Evolutionary conservation across 2,797 vertebrate genomes (phyloP).

Genomic region (Mionectes olivaceus): DNA sequence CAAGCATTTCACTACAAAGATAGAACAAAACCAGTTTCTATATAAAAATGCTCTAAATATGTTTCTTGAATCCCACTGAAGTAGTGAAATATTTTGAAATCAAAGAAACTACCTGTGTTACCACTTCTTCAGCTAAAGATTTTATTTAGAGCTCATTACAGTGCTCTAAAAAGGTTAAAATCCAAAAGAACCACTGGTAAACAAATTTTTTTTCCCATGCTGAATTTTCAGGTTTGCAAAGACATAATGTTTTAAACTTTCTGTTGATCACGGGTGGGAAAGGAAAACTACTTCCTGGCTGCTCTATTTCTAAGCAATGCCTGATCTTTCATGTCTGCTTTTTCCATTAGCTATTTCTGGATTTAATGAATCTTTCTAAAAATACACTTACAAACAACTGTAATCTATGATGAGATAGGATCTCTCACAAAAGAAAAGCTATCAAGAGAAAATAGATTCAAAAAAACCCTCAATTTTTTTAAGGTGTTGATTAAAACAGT

Average conservation of each 20-base stretch:
- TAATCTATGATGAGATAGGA: neutral
- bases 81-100: neutral
- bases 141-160: neutral
- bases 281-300: neutral
- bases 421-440: neutral
- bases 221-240: neutral
- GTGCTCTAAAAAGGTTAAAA: neutral
- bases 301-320: neutral
- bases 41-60: neutral
- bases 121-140: neutral
- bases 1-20: neutral
- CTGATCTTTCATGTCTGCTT: neutral
- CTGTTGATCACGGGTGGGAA: neutral
- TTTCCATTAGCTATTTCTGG: neutral
- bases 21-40: neutral
- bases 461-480: neutral
- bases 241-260: neutral
- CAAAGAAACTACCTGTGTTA: neutral
- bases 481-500: neutral
- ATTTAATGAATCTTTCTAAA: slow-evolving; percentile 2
- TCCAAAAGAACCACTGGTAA: neutral
- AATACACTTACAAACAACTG: neutral
- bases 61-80: neutral
- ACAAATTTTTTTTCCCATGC: neutral
- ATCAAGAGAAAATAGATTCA: neutral